Base-by-base conservation (phyloP, 2,888 invertebrate species). In the Erannis defoliaria region DNA sequence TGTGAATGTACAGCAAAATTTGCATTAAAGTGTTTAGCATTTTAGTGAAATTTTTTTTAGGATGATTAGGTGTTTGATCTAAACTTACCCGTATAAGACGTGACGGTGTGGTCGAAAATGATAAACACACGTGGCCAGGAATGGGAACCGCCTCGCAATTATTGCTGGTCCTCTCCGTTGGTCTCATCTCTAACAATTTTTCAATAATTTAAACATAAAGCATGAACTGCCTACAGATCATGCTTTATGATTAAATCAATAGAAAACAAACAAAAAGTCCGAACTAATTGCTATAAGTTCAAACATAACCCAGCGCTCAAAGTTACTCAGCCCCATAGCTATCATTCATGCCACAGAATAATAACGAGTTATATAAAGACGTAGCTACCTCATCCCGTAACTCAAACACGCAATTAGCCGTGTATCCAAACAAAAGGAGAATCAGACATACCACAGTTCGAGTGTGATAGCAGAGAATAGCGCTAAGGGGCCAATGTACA, bases 351-450 rank as follows among this genome's bases (percentile, higher is more conserved):
- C 37, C 42, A 57, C 46, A 46, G 33, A 45, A 23, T 16, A 46
- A 31, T 38, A 40, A 53, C 38, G 16, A 42, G 33, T 12, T 16
- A 2, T 1, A 29, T 19, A 40, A 40, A 51, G 51, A 51, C 31
- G 26, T 14, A 45, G 21, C 55, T 42, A 53, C 31, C 23, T 42
- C 21, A 35, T 35, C 14, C 38, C 46, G 55, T 48, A 46, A 59
- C 58, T 58, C 55, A 63, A 55, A 63, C 55, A 59, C 16, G 64
- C 55, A 64, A 64, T 69, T 68, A 71, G 77, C 76, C 42, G 18
- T 70, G 68, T 71, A 64, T 48, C 53, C 23, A 55, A 73, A 77
- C 75, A 77, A 78, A 77, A 74, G 77, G 67, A 68, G 67, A 59
- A 69, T 68, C 74, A 77, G 75, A 54, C 19, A 35, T 42, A 60